A percentile compares a stretch with the other conserved stretches of the same genome.
Conservation (phyloP, 2,888 invertebrate genomes). For the Fabriciana adippe region DNA sequence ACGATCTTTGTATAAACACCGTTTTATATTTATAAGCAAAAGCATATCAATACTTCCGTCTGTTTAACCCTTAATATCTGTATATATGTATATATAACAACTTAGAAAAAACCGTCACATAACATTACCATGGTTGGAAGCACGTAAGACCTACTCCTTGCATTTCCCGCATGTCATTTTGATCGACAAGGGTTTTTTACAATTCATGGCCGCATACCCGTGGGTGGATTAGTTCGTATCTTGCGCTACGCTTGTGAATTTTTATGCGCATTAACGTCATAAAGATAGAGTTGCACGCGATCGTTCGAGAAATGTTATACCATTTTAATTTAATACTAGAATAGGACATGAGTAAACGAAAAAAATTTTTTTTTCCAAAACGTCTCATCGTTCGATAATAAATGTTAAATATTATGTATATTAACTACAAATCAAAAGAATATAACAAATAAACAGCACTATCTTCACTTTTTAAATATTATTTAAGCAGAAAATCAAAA, state of each 20-base stretch:
- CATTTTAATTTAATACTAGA: background rate
- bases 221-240: slow-evolving; percentile 45
- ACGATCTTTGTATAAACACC: too few species aligned
- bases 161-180: slow-evolving; percentile 43
- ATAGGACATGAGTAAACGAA: background rate
- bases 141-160: slow-evolving; percentile 25
- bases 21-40: too few species aligned
- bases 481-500: too few species aligned
- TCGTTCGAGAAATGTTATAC: slow-evolving; percentile 18
- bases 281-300: slow-evolving; percentile 44
- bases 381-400: too few species aligned
- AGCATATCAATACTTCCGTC: too few species aligned
- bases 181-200: slow-evolving; percentile 46
- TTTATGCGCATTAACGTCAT: slow-evolving; percentile 44
- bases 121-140: slow-evolving; percentile 21
- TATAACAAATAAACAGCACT: too few species aligned
- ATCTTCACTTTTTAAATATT: too few species aligned
- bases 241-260: slow-evolving; percentile 44
- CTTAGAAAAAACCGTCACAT: slow-evolving; percentile 17
- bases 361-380: too few species aligned
- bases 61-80: background rate
- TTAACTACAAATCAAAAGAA: too few species aligned
- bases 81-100: background rate
- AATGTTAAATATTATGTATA: too few species aligned
- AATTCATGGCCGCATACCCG: slow-evolving; percentile 39